Evolutionary conservation across 2,797 vertebrate species (phyloP), one percentile per base, ranked within the genome.

Genomic region (Falco columbarius): DNA sequence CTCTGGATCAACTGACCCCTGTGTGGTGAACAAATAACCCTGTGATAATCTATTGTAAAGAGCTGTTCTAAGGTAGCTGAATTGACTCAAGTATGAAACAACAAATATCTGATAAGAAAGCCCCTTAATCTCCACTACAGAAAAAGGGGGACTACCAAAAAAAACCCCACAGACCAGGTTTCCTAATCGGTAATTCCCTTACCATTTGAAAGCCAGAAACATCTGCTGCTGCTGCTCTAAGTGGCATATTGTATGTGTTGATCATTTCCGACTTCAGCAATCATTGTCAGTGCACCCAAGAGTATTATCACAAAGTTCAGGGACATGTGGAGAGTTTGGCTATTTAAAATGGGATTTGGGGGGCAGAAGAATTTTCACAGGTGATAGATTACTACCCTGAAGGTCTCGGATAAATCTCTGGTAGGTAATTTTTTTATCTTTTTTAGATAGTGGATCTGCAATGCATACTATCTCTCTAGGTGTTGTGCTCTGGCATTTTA

Each of bases 321-420:
- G 55, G 47, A 90, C 54, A 86, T 51, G 75, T 36, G 23, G 46
- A 66, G 52, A 72, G 20, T 77, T 74, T 81, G 29, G 58, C 32
- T 90, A 40, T 54, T 79, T 83, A 63, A 95, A 93, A 88, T 21
- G 10, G 30, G 29, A 85, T 86, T 71, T 22, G 7, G 15, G 17
- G 22, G n/a, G 19, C 52, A 83, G n/a, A 85, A 82, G 14, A 89
- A 79, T 91, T 90, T 94, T 89, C 56, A 49, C 27, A 85, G 91
- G 38, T 68, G 46, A 59, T 40, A 65, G 29, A 22, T 75, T 49
- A 81, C 38, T 65, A 56, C 19, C 12, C n/a, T 58, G 17, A 81
- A 71, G 14, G 29, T 65, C 49, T 75, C 75, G 82, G 26, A 91
- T 42, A 85, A 90, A 77, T 73, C 38, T 38, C 32, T 74, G 26